These are phyloP conservation scores for Andrena marginata DNA, from an alignment of 2,888 invertebrate genomes.

Conservation along the genomic window DNA sequence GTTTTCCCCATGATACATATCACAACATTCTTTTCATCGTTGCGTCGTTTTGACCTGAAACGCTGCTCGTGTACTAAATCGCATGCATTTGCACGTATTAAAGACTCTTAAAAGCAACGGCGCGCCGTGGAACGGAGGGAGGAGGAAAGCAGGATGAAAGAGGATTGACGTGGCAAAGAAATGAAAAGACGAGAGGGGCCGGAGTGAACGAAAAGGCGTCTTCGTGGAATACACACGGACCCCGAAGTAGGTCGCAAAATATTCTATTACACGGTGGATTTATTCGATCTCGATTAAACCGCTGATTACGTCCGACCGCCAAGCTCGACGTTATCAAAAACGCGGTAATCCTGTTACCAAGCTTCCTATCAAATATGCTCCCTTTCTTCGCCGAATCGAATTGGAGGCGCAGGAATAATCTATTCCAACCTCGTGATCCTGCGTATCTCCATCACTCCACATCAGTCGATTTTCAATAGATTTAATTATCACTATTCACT, in stretches of 20 bases:
- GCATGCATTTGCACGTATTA: slow-evolving; percentile 52
- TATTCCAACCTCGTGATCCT: not conserved
- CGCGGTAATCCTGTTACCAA: not conserved
- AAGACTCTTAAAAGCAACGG: slow-evolving; percentile 42
- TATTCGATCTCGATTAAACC: slow-evolving; percentile 19
- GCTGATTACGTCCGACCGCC: not conserved
- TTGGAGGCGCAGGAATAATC: not conserved
- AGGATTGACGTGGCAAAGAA: slow-evolving; percentile 38
- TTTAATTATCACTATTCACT: no score
- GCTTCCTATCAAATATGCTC: not conserved
- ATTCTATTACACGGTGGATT: slow-evolving; percentile 24
- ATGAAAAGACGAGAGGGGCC: slow-evolving; percentile 38
- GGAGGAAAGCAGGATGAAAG: slow-evolving; percentile 21
- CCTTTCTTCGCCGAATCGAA: no score
- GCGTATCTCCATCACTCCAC: not conserved
- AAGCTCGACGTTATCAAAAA: slow-evolving; percentile 3
- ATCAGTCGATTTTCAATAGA: no score
- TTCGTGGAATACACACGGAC: not conserved
- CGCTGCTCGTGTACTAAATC: slow-evolving; percentile 13
- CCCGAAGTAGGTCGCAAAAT: slow-evolving; percentile 45
- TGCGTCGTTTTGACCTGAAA: slow-evolving; percentile 16
- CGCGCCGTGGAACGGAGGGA: slow-evolving; percentile 7
- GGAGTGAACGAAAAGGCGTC: slow-evolving; percentile 23
- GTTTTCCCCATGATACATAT: not conserved
- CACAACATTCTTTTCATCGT: not conserved